Evolutionary conservation across 1,140 invertebrate species (phyloP).

Genomic region (Calycopis cecrops): DNA sequence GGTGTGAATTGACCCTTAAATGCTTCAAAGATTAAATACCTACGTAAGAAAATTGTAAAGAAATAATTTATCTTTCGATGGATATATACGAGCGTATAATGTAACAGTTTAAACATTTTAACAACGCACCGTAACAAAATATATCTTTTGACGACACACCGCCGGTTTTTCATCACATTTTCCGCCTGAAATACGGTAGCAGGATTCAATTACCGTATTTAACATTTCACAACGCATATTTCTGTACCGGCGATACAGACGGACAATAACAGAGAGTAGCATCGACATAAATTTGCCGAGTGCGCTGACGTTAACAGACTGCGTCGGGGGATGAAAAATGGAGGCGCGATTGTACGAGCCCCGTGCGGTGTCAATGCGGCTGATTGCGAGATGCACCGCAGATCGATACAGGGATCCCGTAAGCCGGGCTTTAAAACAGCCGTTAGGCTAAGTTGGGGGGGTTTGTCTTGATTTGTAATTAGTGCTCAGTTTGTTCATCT

Average conservation of each 20-base stretch:
- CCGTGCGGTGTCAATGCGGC: constrained; percentile 37
- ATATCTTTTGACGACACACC: too few relatives aligned
- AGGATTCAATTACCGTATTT: constrained; percentile 10
- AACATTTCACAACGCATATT: constrained; percentile 5
- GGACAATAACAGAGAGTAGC: constrained; percentile 27
- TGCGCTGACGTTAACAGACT: constrained; percentile 43
- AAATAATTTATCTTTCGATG: too few relatives aligned
- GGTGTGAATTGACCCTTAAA: too few relatives aligned
- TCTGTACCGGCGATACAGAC: background rate
- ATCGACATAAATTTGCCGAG: constrained; percentile 42
- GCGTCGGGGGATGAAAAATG: constrained; percentile 49
- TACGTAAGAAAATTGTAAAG: too few relatives aligned
- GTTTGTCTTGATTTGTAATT: too few relatives aligned
- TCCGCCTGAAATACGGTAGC: background rate
- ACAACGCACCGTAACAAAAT: too few relatives aligned
- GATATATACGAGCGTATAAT: too few relatives aligned
- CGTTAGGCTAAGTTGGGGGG: too few relatives aligned
- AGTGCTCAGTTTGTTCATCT: too few relatives aligned
- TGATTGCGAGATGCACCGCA: constrained; percentile 34
- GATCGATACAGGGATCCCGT: constrained; percentile 33
- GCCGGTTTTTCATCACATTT: too few relatives aligned
- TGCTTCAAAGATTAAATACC: too few relatives aligned
- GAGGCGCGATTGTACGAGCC: constrained; percentile 35
- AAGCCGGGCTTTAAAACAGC: background rate
- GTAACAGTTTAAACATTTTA: too few relatives aligned